A percentile compares a stretch with the other conserved stretches of the same genome.
Evolutionary conservation across 2,797 vertebrate genomes (phyloP).

Genomic region (Melanotaenia trifasciata): DNA sequence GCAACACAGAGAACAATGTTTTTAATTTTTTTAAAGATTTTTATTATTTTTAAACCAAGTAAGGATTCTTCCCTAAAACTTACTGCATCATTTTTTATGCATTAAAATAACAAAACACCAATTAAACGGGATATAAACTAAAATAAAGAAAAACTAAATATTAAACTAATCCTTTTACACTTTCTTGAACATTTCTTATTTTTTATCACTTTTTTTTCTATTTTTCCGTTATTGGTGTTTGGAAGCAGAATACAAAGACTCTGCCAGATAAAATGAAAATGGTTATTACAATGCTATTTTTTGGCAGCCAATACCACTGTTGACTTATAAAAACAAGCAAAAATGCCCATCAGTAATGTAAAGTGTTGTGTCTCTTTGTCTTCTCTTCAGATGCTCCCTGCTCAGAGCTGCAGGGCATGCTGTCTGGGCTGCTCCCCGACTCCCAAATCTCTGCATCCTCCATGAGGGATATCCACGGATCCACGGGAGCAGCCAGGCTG

Average conservation of each 20-base stretch:
- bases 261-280: background rate
- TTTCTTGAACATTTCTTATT: background rate
- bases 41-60: too few relatives aligned
- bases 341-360: background rate
- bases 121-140: background rate
- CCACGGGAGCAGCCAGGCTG: slow-evolving; percentile 90
- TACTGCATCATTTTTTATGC: background rate
- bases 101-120: background rate
- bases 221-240: background rate
- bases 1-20: background rate
- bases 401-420: slow-evolving; percentile 95
- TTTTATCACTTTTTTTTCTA: background rate
- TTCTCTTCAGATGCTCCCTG: slow-evolving; percentile 89
- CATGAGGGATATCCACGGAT: slow-evolving; percentile 93
- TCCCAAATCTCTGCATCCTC: slow-evolving; percentile 96
- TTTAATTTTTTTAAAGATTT: too few relatives aligned
- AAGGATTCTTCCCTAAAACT: background rate
- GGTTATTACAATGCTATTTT: background rate
- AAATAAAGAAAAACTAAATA: background rate
- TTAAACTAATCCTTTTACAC: background rate
- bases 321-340: background rate
- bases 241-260: too few relatives aligned
- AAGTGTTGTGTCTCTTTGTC: background rate
- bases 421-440: slow-evolving; percentile 93
- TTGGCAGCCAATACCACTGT: background rate